Base-by-base conservation (phyloP, 2,797 vertebrate genomes). In the Labeo calbasu region DNA sequence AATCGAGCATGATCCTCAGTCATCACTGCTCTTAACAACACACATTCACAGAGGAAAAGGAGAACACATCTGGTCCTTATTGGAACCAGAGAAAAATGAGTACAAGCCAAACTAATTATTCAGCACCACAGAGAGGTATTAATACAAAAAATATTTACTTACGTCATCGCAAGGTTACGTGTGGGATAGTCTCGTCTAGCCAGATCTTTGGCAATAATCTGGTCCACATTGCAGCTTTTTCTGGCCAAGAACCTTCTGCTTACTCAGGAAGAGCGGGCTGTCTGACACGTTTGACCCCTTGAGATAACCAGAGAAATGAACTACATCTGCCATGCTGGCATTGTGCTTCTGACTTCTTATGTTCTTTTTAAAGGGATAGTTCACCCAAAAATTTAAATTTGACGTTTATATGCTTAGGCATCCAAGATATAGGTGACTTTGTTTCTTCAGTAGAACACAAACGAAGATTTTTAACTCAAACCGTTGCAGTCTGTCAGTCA, bases 41-140 rank as follows among this genome's bases (percentile, higher is more conserved):
- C 78, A 75, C 53, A 75, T 57, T 82, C 66, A 65, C 28, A 55
- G 50, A 40, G 53, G 51, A 71, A 79, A 82, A 76, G 55, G 77
- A 86, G 79, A 75, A 46, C 78, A 85, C 89, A 86, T 85, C 83
- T 89, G 86, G 79, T 86, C 50, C 81, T 86, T 82, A 85, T 88
- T 90, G 77, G 86, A 88, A 83, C 63, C 84, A 85, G 72, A 81
- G 73, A 85, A 73, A 77, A 65, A 79, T 15, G 2, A 75, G 55
- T 36, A 77, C 25, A 87, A 86, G 69, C 61, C 72, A 71, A 66
- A 82, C 79, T 68, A 76, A 85, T 78, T 73, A 85, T 71, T 81
- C 70, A 86, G 36, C 51, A 83, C 69, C 81, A 85, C 70, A 59
- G 77, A 79, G 63, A 46, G 68, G 77, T 85, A 82, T 76, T 46